phyloP scores from a whole-genome alignment of 2,888 invertebrate genomes.

The Agrilus cyanescens region DNA sequence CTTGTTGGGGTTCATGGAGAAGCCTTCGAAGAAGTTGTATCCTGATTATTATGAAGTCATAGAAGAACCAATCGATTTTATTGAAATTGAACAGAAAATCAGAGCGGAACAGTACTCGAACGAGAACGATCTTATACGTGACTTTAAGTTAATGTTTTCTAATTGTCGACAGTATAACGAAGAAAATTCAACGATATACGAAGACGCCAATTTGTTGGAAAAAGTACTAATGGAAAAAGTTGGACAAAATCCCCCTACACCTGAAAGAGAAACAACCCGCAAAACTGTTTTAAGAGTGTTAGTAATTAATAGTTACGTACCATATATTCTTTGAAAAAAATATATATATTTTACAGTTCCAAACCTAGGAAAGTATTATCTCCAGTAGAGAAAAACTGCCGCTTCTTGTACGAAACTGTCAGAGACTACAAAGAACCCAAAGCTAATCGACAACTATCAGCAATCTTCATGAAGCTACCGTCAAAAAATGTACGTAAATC shows the following conservation, averaged over 20 bases:
- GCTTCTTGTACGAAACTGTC: conserved; percentile 79
- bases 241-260: conserved; percentile 43
- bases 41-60: conserved; percentile 95
- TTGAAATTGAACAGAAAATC: conserved; percentile 85
- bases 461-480: conserved; percentile 91
- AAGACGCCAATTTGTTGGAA: conserved; percentile 84
- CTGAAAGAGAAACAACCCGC: conserved; percentile 37
- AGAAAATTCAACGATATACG: conserved; percentile 88
- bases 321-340: conserved; percentile 6
- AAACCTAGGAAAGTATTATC: conserved; percentile 40
- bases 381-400: conserved; percentile 63
- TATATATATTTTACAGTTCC: conserved; percentile 24
- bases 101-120: conserved; percentile 71
- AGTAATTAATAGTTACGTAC: no score
- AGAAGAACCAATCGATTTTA: conserved; percentile 87
- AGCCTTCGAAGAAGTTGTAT: conserved; percentile 88
- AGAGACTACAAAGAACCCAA: conserved; percentile 79
- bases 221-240: conserved; percentile 72
- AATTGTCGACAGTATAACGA: conserved; percentile 97
- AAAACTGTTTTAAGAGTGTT: conserved; percentile 31
- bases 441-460: conserved; percentile 76
- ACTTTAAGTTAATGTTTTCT: conserved; percentile 88
- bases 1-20: conserved; percentile 89
- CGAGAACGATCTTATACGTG: conserved; percentile 75
- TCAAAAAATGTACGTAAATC: conserved; percentile 56